These are phyloP conservation scores for Cottoperca gobio DNA, from an alignment of 2,797 vertebrate species.

Conservation along the genomic window DNA sequence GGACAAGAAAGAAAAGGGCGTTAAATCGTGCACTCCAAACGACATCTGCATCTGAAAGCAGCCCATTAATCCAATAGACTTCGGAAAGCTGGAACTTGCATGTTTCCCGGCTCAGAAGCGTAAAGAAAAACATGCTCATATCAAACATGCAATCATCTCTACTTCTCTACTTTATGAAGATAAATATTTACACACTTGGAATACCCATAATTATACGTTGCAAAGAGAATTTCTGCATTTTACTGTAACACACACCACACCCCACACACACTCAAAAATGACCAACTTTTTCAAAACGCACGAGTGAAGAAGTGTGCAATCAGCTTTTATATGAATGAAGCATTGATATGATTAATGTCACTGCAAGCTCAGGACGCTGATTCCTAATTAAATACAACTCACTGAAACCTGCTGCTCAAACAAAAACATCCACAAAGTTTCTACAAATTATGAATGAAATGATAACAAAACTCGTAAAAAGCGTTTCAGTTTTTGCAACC, in stretches of 20 bases:
- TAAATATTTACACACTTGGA: slow-evolving; percentile 16
- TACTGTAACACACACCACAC: slow-evolving; percentile 2
- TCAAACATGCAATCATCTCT: slow-evolving; percentile 64
- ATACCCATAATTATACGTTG: slow-evolving; percentile 33
- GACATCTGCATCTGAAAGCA: slow-evolving; percentile 59
- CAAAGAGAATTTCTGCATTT: not conserved
- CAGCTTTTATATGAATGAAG: slow-evolving; percentile 10
- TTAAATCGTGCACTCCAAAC: slow-evolving; percentile 33
- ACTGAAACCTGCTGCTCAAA: not conserved
- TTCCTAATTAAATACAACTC: not conserved
- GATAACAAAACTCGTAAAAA: not conserved
- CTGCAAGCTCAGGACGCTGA: not conserved
- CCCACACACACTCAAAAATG: slow-evolving; percentile 18
- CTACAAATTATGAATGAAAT: not conserved
- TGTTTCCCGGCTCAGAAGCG: slow-evolving; percentile 50
- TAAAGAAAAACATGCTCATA: slow-evolving; percentile 60
- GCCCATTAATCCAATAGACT: slow-evolving; percentile 22
- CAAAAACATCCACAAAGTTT: not conserved
- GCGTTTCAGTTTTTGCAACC: not conserved
- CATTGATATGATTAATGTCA: slow-evolving; percentile 16
- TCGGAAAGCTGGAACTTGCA: slow-evolving; percentile 13
- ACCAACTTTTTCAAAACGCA: slow-evolving; percentile 5
- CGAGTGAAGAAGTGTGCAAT: not conserved
- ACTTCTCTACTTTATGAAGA: not conserved
- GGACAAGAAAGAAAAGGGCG: slow-evolving; percentile 26